These are phyloP conservation scores for Diarsia brunnea DNA, from an alignment of 2,888 invertebrate genomes.

Conservation along the genomic window DNA sequence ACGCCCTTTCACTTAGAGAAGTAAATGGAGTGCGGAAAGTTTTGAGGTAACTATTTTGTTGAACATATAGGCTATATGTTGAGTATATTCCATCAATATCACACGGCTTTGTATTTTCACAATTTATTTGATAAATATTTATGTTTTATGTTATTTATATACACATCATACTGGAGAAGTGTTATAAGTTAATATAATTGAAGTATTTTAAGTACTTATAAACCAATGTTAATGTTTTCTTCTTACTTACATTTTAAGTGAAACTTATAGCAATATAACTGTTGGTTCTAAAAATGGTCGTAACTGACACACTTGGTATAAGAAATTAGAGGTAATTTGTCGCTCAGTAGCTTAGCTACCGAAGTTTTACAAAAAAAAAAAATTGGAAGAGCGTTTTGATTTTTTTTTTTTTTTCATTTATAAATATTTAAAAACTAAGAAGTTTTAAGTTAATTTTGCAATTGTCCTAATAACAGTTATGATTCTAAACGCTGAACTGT, in stretches of 20 bases:
- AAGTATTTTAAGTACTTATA: constrained; percentile 64
- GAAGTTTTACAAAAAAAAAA: not conserved
- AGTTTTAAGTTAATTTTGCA: constrained; percentile 14
- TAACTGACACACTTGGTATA: too few species aligned
- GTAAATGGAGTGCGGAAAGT: constrained; percentile 39
- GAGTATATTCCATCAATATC: constrained; percentile 79
- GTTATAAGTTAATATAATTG: constrained; percentile 40
- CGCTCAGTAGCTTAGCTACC: not conserved
- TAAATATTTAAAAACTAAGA: constrained; percentile 45
- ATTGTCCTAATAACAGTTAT: constrained; percentile 22
- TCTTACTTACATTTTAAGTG: constrained; percentile 33
- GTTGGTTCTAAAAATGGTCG: not conserved
- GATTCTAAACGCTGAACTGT: not conserved
- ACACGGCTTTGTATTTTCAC: constrained; percentile 77
- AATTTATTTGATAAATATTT: constrained; percentile 63
- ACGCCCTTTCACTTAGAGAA: constrained; percentile 22
- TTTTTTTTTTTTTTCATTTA: not conserved
- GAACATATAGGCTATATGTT: constrained; percentile 65
- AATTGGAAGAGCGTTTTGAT: not conserved
- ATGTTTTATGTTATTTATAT: constrained; percentile 49
- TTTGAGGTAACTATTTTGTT: constrained; percentile 83
- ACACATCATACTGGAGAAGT: constrained; percentile 48
- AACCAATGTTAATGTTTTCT: constrained; percentile 46
- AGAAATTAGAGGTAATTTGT: constrained; percentile 2
- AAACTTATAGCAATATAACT: not conserved